Conservation (phyloP, 2,113 vertebrate species). For the Spilogale gracilis region DNA sequence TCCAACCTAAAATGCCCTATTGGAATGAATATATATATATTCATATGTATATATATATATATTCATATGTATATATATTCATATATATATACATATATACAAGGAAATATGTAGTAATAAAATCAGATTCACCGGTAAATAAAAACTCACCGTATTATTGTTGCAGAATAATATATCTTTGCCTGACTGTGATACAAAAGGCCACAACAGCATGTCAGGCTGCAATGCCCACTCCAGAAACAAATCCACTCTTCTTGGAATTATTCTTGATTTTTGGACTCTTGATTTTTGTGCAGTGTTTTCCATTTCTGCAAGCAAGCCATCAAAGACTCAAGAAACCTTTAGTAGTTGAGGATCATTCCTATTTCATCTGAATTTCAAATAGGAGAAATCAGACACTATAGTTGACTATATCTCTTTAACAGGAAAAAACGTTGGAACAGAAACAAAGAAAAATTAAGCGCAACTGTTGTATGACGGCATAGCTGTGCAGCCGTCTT, state of each 20-base stretch:
- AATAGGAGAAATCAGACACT: neutral
- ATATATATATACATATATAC: neutral
- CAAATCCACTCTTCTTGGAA: neutral
- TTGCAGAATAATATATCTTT: neutral
- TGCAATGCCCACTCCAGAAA: neutral
- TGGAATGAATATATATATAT: neutral
- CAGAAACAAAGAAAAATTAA: neutral
- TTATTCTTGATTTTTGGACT: slow-evolving; percentile 3
- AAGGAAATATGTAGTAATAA: neutral
- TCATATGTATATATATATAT: neutral
- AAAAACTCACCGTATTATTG: neutral
- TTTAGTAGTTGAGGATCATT: neutral
- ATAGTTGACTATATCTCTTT: neutral
- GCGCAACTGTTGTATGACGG: neutral
- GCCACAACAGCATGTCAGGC: neutral
- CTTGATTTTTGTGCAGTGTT: neutral
- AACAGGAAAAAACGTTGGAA: neutral
- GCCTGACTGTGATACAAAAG: neutral
- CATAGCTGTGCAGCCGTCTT: neutral
- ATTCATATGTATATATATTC: neutral
- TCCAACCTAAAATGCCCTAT: neutral
- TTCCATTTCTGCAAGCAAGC: slow-evolving; percentile 23
- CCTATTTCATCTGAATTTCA: slow-evolving; percentile 11
- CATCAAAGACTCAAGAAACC: neutral
- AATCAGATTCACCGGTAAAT: neutral